These are phyloP conservation scores for Microctonus hyperodae DNA, from an alignment of 2,888 invertebrate genomes.

Conservation along the genomic window DNA sequence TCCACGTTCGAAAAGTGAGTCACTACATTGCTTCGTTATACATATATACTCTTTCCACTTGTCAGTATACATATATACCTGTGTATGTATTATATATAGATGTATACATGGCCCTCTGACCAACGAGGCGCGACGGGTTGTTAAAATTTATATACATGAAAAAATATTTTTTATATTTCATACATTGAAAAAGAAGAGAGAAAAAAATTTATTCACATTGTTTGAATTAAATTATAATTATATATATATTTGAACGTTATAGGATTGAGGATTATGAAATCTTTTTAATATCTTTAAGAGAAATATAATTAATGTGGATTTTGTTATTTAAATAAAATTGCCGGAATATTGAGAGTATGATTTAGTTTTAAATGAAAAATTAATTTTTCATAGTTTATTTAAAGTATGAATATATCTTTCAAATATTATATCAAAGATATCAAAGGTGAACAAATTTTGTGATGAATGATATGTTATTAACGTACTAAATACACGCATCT, in stretches of 20 bases:
- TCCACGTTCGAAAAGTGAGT: constrained; percentile 23
- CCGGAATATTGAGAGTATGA: no score
- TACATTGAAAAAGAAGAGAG: no score
- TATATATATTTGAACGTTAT: not conserved
- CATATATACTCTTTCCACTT: not conserved
- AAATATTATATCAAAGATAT: no score
- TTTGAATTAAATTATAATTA: no score
- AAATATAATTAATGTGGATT: no score
- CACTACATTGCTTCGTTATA: constrained; percentile 16
- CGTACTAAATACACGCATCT: not conserved
- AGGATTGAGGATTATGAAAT: no score
- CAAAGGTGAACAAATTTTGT: not conserved
- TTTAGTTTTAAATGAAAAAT: no score
- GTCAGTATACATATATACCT: not conserved
- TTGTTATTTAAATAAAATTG: no score
- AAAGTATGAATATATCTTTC: no score
- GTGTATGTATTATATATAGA: not conserved
- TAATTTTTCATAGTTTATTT: no score
- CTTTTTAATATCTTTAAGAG: no score
- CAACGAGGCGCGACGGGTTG: not conserved
- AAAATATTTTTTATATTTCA: not conserved
- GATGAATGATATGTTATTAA: not conserved
- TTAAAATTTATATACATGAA: not conserved
- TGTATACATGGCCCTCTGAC: not conserved
- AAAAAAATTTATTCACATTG: no score